Evolutionary conservation across 2,113 vertebrate genomes (phyloP), one percentile per base, ranked within the genome.

Genomic region (Lutjanus erythropterus): DNA sequence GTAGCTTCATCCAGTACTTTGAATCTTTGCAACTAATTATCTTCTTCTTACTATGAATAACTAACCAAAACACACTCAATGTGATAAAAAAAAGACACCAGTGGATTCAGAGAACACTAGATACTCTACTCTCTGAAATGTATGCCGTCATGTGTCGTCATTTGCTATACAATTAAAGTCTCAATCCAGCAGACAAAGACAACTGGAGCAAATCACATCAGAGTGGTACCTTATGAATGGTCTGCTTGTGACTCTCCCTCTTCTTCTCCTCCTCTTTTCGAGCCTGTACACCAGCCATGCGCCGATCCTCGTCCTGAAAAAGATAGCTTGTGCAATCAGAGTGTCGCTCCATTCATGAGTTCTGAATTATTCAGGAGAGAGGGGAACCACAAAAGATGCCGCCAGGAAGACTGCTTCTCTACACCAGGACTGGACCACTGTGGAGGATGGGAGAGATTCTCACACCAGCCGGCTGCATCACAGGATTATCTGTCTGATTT

Each of bases 221-320:
- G 46, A 52, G 18, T 27, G 39, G 35, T 96, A 99, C 98, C 97
- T 99, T 99, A 73, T 98, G 94, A 90, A 97, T 92, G 16, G 93
- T 94, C 75, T 98, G 97, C 88, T 96, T 99, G 52, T 99, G 97
- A 86, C 92, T 96, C 90, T 99, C 98, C 86, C 96, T 96, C 93
- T 96, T 98, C 95, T 96, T 98, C 86, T 99, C 98, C 91, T 99
- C 98, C 85, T 99, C 98, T 93, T 96, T 99, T 85, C 96, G 96
- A 87, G 96, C 96, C 84, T 96, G 95, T 86, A 97, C 86, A 86
- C 96, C 97, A 91, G 97, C 97, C 93, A 97, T 95, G 81, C 97
- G 97, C 92, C 97, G 96, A 95, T 99, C 98, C 96, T 99, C 98
- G 93, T 99, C 98, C 98, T 99, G 85, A 71, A 92, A 91, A 80